Conservation (phyloP, 2,888 invertebrate species). For the Tipula vernalis region DNA sequence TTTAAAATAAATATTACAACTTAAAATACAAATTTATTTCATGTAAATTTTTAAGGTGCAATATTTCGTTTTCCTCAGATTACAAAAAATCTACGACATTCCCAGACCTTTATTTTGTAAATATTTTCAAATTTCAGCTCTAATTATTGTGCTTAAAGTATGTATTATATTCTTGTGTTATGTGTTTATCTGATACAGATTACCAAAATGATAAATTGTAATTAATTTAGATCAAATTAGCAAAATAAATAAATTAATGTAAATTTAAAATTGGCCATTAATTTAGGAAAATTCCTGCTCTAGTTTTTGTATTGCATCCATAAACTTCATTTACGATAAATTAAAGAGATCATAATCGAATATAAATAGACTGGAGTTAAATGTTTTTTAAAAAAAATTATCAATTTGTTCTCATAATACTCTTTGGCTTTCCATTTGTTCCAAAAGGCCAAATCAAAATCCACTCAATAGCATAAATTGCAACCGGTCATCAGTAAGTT, state of each 20-base stretch:
- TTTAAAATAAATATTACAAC: not conserved
- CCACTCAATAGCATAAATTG: too few species aligned
- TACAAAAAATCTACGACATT: not conserved
- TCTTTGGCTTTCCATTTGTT: too few species aligned
- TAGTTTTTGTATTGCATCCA: too few species aligned
- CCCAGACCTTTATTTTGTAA: not conserved
- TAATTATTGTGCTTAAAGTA: not conserved
- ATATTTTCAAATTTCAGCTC: not conserved
- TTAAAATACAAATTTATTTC: not conserved
- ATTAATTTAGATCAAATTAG: not conserved
- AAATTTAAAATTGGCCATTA: not conserved
- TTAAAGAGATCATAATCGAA: too few species aligned
- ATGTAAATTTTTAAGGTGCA: not conserved
- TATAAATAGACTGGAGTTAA: too few species aligned
- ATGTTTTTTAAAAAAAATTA: too few species aligned
- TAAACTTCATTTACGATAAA: too few species aligned
- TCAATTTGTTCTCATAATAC: too few species aligned
- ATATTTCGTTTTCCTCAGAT: not conserved
- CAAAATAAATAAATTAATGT: not conserved
- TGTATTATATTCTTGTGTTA: not conserved
- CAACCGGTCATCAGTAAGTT: too few species aligned
- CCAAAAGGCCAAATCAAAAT: too few species aligned
- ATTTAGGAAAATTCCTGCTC: not conserved
- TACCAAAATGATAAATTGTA: not conserved
- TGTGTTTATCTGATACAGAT: not conserved